Conservation (phyloP, 2,888 invertebrate species). For the Apodemia duryi region DNA sequence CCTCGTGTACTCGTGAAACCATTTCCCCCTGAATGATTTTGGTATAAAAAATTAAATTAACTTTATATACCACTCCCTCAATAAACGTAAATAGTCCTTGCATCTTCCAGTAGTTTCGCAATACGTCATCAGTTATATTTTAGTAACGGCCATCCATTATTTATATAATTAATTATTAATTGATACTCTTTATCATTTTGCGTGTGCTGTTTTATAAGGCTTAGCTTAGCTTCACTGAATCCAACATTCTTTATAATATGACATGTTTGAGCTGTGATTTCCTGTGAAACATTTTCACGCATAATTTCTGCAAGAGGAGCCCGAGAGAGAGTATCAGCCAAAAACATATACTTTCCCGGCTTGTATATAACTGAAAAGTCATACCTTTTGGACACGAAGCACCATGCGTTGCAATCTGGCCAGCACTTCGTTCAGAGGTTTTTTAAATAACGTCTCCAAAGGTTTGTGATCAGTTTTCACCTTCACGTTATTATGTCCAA, state of each 20-base stretch:
- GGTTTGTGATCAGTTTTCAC: neutral
- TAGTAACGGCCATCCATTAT: neutral
- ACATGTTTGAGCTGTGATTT: neutral
- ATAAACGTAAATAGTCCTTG: neutral
- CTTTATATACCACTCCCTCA: conserved; percentile 33
- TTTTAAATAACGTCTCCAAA: too few relatives aligned
- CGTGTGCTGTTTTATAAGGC: neutral
- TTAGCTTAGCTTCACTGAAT: neutral
- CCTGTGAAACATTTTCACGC: neutral
- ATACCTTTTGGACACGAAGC: neutral
- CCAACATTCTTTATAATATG: neutral
- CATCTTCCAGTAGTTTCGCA: neutral
- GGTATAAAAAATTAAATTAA: conserved; percentile 35
- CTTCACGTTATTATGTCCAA: neutral
- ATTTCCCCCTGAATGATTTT: conserved; percentile 28
- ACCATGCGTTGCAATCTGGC: neutral
- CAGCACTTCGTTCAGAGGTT: neutral
- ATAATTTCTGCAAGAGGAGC: neutral
- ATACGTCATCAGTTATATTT: neutral
- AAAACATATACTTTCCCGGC: neutral
- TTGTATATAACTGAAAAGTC: neutral
- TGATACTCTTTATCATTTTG: neutral
- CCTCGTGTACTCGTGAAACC: conserved; percentile 34
- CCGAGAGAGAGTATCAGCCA: neutral
- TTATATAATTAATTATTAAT: neutral